phyloP scores from a whole-genome alignment of 1,140 invertebrate species.

The Hyposmocoma kahamanoa region DNA sequence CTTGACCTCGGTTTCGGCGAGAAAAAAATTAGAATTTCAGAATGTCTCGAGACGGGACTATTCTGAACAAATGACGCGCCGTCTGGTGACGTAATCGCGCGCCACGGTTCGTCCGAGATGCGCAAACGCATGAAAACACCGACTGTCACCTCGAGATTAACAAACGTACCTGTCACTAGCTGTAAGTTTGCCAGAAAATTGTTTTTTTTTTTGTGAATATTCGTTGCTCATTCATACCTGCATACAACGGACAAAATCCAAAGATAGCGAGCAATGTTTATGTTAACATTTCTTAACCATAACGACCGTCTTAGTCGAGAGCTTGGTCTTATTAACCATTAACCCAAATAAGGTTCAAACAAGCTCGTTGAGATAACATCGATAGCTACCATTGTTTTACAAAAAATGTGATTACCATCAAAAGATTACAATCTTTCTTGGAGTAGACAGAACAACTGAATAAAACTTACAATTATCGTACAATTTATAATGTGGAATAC shows the following conservation, averaged over 20 bases:
- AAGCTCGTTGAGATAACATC: conserved; percentile 41
- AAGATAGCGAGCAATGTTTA: too few relatives aligned
- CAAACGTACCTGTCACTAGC: not conserved
- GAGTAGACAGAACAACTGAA: too few relatives aligned
- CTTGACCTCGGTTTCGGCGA: conserved; percentile 43
- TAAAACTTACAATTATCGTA: too few relatives aligned
- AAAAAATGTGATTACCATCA: conserved; percentile 30
- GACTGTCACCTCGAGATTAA: conserved; percentile 13
- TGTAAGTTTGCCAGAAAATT: not conserved
- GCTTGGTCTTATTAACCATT: conserved; percentile 51
- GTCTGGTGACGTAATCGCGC: conserved; percentile 27
- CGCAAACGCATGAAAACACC: conserved; percentile 14
- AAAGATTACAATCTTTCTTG: conserved; percentile 3
- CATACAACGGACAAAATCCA: too few relatives aligned
- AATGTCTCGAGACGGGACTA: conserved; percentile 17
- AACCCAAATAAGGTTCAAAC: conserved; percentile 45
- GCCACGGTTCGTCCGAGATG: too few relatives aligned
- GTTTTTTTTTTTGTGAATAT: too few relatives aligned
- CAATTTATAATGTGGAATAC: too few relatives aligned
- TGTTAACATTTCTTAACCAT: too few relatives aligned
- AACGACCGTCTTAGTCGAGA: conserved; percentile 17
- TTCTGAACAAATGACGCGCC: conserved; percentile 35
- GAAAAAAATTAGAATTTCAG: conserved; percentile 37
- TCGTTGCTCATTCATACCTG: too few relatives aligned
- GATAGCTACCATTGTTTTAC: conserved; percentile 40